These are phyloP conservation scores for Embidobia sp. DNA, from an alignment of 2,888 invertebrate genomes.

Conservation along the genomic window DNA sequence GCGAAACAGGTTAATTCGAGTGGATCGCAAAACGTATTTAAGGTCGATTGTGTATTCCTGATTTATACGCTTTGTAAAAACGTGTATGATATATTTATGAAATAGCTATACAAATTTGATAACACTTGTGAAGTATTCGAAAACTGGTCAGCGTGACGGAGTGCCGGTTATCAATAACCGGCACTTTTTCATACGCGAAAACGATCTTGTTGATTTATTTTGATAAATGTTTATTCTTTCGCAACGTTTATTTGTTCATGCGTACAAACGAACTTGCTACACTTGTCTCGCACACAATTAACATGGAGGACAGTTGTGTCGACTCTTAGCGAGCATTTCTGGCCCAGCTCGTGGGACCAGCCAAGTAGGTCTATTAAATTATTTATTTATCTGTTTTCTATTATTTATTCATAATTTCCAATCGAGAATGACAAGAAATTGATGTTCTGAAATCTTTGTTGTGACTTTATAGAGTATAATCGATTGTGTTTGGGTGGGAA, in stretches of 20 bases:
- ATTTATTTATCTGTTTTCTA: background rate
- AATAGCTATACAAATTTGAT: conserved; percentile 54
- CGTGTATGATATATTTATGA: conserved; percentile 56
- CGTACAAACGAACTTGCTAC: conserved; percentile 21
- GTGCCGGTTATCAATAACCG: too few relatives aligned
- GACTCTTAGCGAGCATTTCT: too few relatives aligned
- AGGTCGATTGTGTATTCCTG: conserved; percentile 38
- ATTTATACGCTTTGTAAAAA: conserved; percentile 62
- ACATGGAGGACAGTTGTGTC: too few relatives aligned
- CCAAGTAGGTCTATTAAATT: too few relatives aligned
- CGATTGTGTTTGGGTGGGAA: background rate
- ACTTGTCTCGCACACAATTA: conserved; percentile 29
- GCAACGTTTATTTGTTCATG: conserved; percentile 9
- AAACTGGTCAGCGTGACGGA: conserved; percentile 34
- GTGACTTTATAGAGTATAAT: background rate
- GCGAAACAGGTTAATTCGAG: conserved; percentile 13
- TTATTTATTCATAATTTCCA: background rate
- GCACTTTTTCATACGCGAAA: too few relatives aligned
- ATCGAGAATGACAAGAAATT: background rate
- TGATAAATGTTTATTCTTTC: too few relatives aligned
- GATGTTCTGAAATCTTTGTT: background rate
- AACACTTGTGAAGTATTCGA: conserved; percentile 57
- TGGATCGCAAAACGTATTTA: background rate
- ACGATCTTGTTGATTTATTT: conserved; percentile 18
- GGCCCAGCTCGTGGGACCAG: too few relatives aligned